Conservation (phyloP, 2,797 vertebrate species). For the Acrocephalus scirpaceus region DNA sequence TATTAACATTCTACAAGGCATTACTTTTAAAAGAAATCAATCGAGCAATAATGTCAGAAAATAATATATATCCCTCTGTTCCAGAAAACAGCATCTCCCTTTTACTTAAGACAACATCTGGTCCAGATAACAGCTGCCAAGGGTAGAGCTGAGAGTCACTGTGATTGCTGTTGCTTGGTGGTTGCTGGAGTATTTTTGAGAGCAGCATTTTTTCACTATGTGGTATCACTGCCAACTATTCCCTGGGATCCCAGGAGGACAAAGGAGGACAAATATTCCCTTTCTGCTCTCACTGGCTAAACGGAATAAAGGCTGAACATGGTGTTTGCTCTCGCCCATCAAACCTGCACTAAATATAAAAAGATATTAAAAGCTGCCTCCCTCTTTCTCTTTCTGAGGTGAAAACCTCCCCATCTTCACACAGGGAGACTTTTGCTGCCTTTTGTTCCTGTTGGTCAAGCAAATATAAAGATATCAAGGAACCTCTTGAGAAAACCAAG, state of each 20-base stretch:
- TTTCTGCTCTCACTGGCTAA: background rate
- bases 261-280: constrained; percentile 6
- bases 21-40: constrained; percentile 55
- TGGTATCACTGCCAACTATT: constrained; percentile 48
- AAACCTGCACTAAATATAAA: constrained; percentile 59
- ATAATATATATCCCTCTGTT: constrained; percentile 58
- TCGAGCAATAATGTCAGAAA: constrained; percentile 60
- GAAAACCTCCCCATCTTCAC: constrained; percentile 38
- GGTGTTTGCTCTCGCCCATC: constrained; percentile 43
- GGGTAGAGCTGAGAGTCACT: background rate
- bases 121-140: constrained; percentile 67
- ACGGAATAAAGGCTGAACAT: constrained; percentile 16
- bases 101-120: constrained; percentile 74
- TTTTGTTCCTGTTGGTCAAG: constrained; percentile 68
- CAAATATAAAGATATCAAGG: constrained; percentile 75
- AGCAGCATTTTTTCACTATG: background rate
- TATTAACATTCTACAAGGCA: constrained; percentile 67
- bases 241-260: constrained; percentile 45
- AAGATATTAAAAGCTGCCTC: constrained; percentile 7
- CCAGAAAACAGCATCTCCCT: constrained; percentile 72
- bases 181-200: constrained; percentile 8
- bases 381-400: background rate
- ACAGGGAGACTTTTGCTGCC: constrained; percentile 15
- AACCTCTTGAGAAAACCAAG: constrained; percentile 66
- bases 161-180: constrained; percentile 10